phyloP scores from a whole-genome alignment of 2,888 invertebrate species.

The Archips xylosteana region DNA sequence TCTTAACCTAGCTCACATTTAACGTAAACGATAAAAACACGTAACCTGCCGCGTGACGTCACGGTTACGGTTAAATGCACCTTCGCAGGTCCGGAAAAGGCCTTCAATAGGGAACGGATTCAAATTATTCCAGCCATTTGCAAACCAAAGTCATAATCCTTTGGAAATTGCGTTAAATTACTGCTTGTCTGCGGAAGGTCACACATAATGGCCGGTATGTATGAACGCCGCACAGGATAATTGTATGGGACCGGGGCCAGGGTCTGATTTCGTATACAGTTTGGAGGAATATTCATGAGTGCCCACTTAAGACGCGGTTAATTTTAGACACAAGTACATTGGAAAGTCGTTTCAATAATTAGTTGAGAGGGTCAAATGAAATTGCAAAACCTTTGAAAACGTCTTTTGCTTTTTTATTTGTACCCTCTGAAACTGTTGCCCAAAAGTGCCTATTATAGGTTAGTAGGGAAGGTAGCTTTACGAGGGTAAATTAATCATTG shows the following conservation, averaged over 20 bases:
- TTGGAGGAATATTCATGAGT: slow-evolving; percentile 38
- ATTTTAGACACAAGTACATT: neutral
- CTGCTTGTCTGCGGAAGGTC: slow-evolving; percentile 36
- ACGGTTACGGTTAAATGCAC: neutral
- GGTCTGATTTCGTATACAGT: slow-evolving; percentile 25
- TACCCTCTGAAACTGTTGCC: too few relatives aligned
- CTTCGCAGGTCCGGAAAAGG: neutral
- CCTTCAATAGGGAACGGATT: slow-evolving; percentile 31
- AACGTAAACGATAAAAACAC: neutral
- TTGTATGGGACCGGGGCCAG: slow-evolving; percentile 24
- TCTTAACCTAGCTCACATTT: neutral
- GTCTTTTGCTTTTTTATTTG: too few relatives aligned
- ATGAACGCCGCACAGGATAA: slow-evolving; percentile 34
- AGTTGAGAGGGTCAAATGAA: neutral
- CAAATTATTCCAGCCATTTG: slow-evolving; percentile 45
- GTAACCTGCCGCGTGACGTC: neutral
- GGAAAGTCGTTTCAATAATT: slow-evolving; percentile 13
- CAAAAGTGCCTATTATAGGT: too few relatives aligned
- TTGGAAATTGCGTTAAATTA: slow-evolving; percentile 46
- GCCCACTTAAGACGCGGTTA: slow-evolving; percentile 22
- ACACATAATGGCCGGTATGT: slow-evolving; percentile 27
- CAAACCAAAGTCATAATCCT: slow-evolving; percentile 48
- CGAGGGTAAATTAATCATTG: too few relatives aligned
- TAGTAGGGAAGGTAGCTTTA: too few relatives aligned
- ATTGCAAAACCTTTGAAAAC: neutral